Conservation (phyloP, 1,140 invertebrate species). For the Hycleus cichorii region DNA sequence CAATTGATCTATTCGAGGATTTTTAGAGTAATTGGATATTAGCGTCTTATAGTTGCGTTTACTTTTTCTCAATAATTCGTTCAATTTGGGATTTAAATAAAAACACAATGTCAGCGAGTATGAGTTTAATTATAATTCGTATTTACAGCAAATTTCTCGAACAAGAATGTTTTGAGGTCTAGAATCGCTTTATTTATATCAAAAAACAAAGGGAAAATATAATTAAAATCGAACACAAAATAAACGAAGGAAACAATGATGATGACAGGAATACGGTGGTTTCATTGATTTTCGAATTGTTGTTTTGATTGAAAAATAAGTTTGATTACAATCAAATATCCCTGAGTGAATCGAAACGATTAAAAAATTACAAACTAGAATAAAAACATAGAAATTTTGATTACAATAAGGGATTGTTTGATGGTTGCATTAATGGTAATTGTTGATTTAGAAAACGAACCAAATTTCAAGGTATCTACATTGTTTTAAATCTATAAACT, state of each 20-base stretch:
- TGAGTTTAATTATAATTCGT: conserved; percentile 19
- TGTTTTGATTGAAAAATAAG: too few relatives aligned
- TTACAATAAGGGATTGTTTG: neutral
- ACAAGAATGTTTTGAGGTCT: neutral
- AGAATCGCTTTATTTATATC: too few relatives aligned
- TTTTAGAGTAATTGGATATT: too few relatives aligned
- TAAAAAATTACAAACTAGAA: conserved; percentile 1
- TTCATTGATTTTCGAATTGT: too few relatives aligned
- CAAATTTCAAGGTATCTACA: neutral
- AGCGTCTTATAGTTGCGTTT: too few relatives aligned
- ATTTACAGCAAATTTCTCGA: conserved; percentile 21
- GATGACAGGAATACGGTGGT: conserved; percentile 9
- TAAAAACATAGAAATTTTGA: neutral
- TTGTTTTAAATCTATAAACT: conserved; percentile 12
- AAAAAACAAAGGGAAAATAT: too few relatives aligned
- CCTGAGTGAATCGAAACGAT: conserved; percentile 28
- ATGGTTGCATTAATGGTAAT: conserved; percentile 11
- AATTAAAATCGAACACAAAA: too few relatives aligned
- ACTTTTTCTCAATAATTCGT: too few relatives aligned
- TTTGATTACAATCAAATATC: conserved; percentile 18
- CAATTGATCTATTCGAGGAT: too few relatives aligned
- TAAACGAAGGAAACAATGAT: conserved; percentile 3
- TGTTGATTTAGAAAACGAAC: neutral
- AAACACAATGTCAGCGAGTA: neutral
- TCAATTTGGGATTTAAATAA: too few relatives aligned